These are phyloP conservation scores for Smittia sp. DNA, from an alignment of 2,888 invertebrate genomes.

Conservation along the genomic window DNA sequence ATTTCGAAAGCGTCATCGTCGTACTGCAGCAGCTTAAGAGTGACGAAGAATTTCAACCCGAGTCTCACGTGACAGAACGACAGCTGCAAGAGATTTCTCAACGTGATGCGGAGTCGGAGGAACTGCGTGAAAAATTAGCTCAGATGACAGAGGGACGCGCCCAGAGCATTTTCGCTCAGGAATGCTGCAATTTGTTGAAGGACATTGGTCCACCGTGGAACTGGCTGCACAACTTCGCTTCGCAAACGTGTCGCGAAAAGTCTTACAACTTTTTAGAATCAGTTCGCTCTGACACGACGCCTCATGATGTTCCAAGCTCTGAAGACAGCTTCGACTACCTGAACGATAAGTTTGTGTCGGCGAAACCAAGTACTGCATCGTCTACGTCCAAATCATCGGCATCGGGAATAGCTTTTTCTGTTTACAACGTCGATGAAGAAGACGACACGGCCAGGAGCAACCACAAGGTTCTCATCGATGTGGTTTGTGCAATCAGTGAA, in stretches of 20 bases:
- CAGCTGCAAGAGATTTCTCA: slow-evolving; percentile 41
- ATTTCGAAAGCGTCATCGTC: slow-evolving; percentile 45
- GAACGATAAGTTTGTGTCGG: slow-evolving; percentile 41
- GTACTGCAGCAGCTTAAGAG: slow-evolving; percentile 42
- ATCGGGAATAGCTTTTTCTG: neutral
- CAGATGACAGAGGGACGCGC: slow-evolving; percentile 31
- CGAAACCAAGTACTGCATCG: neutral
- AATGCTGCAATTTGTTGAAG: slow-evolving; percentile 43
- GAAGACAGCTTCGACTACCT: slow-evolving; percentile 43
- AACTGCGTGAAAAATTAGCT: slow-evolving; percentile 41
- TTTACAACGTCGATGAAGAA: neutral
- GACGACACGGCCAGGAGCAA: neutral
- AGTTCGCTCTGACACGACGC: slow-evolving; percentile 43
- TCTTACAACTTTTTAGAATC: slow-evolving; percentile 46
- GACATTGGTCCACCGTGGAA: slow-evolving; percentile 46
- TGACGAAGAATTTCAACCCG: slow-evolving; percentile 37
- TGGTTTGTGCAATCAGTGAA: slow-evolving; percentile 28
- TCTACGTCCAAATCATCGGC: neutral
- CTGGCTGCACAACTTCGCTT: slow-evolving; percentile 46
- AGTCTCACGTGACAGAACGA: neutral
- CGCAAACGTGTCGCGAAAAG: slow-evolving; percentile 42
- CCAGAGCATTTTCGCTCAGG: slow-evolving; percentile 40
- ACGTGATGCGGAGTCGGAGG: slow-evolving; percentile 42
- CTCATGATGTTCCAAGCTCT: slow-evolving; percentile 39
- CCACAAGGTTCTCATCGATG: slow-evolving; percentile 35